Base-by-base conservation (phyloP, 2,888 invertebrate genomes). In the Formica aserva region DNA sequence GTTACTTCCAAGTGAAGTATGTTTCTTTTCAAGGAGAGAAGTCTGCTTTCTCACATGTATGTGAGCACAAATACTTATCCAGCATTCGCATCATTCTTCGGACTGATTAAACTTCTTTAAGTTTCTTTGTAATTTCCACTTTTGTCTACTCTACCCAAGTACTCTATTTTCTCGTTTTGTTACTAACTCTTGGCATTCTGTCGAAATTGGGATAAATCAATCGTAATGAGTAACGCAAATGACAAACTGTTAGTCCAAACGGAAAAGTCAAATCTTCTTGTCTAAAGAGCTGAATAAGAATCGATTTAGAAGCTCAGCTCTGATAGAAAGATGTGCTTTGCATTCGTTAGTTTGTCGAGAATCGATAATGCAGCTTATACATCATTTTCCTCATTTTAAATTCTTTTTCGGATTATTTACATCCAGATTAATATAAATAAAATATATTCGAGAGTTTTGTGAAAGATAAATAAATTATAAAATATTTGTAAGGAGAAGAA, bases 91-190 rank as follows among this genome's bases (percentile, higher is more conserved):
- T 90, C 74, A 67, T 85, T 77, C 22, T 72, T 67, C 63, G 67
- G 67, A 18, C 55, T 81, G 83, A 89, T 89, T 87, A 89, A 89
- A 48, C 81, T 60, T 62, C 65, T 67, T 69, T 62, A 76, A 74
- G 41, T 85, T 62, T 82, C 77, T 78, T 67, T 52, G 84, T 78
- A 60, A 76, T 71, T 80, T 66, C 81, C 72, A 80, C 72, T 71
- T 80, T 45, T 45, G 72, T 26, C 32, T 13, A 45, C 62, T 45
- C 32, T 57, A 11, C 13, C 29, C 32, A 26, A 60, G n/a, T 26
- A 29, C 32, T 45, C 60, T 29, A 41, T 80, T 45, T 80, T 60
- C 26, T 62, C 78, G 18, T 60, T 60, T 60, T 29, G 78, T 22
- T 45, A 13, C 57, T 22, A 57, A 71, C 22, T 60, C 38, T 26